Conservation (phyloP, 2,113 vertebrate genomes). For the Apodemus speciosus region DNA sequence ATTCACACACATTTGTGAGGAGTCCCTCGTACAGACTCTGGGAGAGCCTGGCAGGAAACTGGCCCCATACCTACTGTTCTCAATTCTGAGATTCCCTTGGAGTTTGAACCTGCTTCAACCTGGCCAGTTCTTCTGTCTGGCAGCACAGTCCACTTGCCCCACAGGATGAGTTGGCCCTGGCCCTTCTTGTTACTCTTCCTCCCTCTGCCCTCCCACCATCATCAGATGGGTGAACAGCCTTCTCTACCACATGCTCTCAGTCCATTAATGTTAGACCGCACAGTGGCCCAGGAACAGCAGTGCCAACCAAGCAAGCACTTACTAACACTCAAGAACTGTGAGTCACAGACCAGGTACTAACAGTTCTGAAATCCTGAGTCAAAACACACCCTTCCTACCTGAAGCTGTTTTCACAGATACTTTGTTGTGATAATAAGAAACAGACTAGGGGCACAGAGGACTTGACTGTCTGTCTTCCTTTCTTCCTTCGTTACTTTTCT, state of each 20-base stretch:
- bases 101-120: no score
- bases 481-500: not conserved
- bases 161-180: not conserved
- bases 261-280: not conserved
- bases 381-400: not conserved
- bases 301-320: not conserved
- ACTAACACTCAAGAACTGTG: not conserved
- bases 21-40: not conserved
- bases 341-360: not conserved
- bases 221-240: not conserved
- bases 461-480: not conserved
- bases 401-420: not conserved
- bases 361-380: not conserved
- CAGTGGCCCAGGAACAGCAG: not conserved
- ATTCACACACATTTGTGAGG: conserved; percentile 6
- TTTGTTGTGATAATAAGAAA: not conserved
- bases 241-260: not conserved
- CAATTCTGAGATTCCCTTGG: no score
- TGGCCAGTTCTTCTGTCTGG: no score
- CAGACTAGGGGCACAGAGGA: not conserved
- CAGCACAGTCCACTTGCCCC: no score
- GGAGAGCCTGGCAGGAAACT: no score
- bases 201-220: not conserved
- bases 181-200: not conserved
- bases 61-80: no score